These are phyloP conservation scores for Stegodyphus dumicola DNA, from an alignment of 1,140 invertebrate species.

Conservation along the genomic window DNA sequence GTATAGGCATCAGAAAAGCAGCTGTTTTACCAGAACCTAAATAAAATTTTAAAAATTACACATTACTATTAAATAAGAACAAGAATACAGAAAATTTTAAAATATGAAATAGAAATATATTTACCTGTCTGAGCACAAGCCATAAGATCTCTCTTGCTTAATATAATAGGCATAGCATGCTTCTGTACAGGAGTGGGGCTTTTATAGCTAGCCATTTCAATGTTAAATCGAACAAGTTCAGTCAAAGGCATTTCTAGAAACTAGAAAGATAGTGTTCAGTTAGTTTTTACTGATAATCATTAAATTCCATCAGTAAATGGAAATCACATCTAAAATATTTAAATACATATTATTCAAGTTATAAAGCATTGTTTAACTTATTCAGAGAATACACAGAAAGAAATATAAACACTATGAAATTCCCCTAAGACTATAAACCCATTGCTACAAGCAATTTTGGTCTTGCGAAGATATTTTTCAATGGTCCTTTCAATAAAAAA, in stretches of 20 bases:
- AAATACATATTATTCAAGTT: too few relatives aligned
- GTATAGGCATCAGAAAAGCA: slow-evolving; percentile 83
- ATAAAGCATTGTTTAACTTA: too few relatives aligned
- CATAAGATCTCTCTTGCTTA: slow-evolving; percentile 89
- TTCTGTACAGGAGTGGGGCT: slow-evolving; percentile 90
- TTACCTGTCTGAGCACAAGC: slow-evolving; percentile 89
- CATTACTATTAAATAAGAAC: neutral
- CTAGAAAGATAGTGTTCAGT: slow-evolving; percentile 34
- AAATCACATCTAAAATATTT: too few relatives aligned
- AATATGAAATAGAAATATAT: neutral
- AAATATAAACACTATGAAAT: too few relatives aligned
- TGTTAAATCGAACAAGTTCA: slow-evolving; percentile 94
- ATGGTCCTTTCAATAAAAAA: too few relatives aligned
- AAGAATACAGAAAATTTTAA: neutral
- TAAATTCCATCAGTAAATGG: too few relatives aligned
- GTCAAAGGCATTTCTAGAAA: slow-evolving; percentile 74
- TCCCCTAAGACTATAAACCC: too few relatives aligned
- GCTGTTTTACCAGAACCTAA: slow-evolving; percentile 64
- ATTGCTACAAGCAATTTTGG: too few relatives aligned
- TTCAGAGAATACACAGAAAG: too few relatives aligned
- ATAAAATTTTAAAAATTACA: slow-evolving; percentile 12
- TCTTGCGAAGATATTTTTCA: too few relatives aligned
- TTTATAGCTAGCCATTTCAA: slow-evolving; percentile 86
- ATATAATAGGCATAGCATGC: slow-evolving; percentile 94
- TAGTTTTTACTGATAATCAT: too few relatives aligned